Conservation (phyloP, 2,888 invertebrate species). For the Deladenus siricidicola region DNA sequence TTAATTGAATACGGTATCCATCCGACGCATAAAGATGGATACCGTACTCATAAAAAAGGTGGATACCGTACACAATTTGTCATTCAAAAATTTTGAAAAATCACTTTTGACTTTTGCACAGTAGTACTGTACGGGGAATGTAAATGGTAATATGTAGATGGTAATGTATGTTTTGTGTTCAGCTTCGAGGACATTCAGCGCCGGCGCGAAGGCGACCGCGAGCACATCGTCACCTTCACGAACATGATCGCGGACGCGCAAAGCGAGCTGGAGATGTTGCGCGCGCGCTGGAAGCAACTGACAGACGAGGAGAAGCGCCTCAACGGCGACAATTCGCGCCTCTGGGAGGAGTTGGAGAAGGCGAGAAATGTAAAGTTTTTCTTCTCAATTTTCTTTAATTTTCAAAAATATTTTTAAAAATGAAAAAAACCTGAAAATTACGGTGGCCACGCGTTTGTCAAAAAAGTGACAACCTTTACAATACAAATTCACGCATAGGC, state of each 20-base stretch:
- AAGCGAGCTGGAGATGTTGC: constrained; percentile 52
- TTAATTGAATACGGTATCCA: no score
- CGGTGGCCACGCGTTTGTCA: no score
- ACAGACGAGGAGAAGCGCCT: constrained; percentile 52
- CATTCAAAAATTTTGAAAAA: no score
- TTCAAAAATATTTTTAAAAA: not conserved
- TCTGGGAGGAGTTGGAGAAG: constrained; percentile 53
- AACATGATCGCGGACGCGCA: constrained; percentile 52
- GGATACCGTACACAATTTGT: no score
- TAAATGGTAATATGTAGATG: no score
- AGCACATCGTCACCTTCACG: constrained; percentile 50
- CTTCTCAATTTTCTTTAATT: not conserved
- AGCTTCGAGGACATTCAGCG: constrained; percentile 51
- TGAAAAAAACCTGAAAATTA: no score
- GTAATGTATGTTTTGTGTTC: constrained; percentile 12
- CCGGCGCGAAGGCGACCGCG: constrained; percentile 47
- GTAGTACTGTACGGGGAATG: no score
- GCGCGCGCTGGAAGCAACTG: constrained; percentile 51
- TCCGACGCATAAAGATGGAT: no score
- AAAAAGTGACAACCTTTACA: no score
- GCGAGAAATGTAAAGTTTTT: constrained; percentile 37
- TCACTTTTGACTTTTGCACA: no score
- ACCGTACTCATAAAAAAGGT: no score
- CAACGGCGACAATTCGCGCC: constrained; percentile 46
- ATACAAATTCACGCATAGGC: no score